These are phyloP conservation scores for Porites evermanni DNA, from an alignment of 92 coral and sea anemone species.

Conservation along the genomic window DNA sequence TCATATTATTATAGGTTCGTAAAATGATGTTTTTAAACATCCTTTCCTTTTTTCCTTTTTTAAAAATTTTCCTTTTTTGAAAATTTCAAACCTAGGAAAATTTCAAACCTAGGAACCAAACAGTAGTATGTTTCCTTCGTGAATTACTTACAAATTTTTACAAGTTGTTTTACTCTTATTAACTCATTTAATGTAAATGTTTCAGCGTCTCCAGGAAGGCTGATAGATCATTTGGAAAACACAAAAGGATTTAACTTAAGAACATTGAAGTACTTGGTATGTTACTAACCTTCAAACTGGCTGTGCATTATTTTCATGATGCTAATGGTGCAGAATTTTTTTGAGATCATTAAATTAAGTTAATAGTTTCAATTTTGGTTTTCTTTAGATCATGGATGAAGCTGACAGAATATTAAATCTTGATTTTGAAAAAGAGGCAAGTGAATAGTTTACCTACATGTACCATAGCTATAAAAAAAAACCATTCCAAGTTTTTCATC, in stretches of 20 bases:
- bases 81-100: too few species aligned
- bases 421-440: slow-evolving; percentile 97
- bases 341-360: too few species aligned
- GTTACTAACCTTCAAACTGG: slow-evolving; percentile 11
- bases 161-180: background rate
- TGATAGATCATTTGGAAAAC: slow-evolving; percentile 95
- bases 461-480: too few species aligned
- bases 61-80: too few species aligned
- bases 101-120: too few species aligned
- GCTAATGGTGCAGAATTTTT: too few species aligned
- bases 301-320: too few species aligned
- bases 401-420: slow-evolving; percentile 97
- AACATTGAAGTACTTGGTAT: slow-evolving; percentile 86
- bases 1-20: slow-evolving; percentile 90
- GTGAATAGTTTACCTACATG: background rate
- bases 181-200: background rate
- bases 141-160: background rate
- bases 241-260: slow-evolving; percentile 96
- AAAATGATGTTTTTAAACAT: background rate
- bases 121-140: background rate
- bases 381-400: slow-evolving; percentile 93
- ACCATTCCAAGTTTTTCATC: too few species aligned
- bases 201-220: slow-evolving; percentile 98
- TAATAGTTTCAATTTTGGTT: background rate
- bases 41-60: background rate